Evolutionary conservation across 2,797 vertebrate species (phyloP).

Genomic region (Acipenser ruthenus): DNA sequence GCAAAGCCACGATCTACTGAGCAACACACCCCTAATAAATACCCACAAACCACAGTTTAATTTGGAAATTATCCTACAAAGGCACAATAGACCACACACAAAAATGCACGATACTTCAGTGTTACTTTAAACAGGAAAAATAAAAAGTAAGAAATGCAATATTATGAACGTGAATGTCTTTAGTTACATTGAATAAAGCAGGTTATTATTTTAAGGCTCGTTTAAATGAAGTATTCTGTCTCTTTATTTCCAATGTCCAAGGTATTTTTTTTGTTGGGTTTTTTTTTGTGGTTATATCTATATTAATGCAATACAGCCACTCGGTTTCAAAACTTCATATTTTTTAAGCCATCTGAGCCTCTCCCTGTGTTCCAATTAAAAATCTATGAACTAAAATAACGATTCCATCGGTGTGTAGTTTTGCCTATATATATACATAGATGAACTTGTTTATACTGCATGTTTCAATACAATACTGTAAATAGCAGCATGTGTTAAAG

Average conservation of each 20-base stretch:
- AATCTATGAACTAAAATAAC: conserved; percentile 5
- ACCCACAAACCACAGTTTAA: too few relatives aligned
- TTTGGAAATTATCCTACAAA: too few relatives aligned
- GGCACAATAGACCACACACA: too few relatives aligned
- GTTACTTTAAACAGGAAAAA: too few relatives aligned
- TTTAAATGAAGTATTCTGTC: neutral
- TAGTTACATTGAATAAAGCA: too few relatives aligned
- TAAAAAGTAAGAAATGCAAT: too few relatives aligned
- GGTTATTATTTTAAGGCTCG: too few relatives aligned
- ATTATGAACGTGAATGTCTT: too few relatives aligned
- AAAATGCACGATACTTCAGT: too few relatives aligned
- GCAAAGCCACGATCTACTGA: too few relatives aligned
- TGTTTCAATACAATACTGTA: conserved; percentile 72
- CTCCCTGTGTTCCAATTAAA: conserved; percentile 26
- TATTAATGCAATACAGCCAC: conserved; percentile 6
- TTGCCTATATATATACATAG: conserved; percentile 65
- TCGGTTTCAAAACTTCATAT: conserved; percentile 1
- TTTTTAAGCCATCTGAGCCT: conserved; percentile 47
- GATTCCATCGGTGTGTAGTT: conserved; percentile 62
- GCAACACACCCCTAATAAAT: too few relatives aligned
- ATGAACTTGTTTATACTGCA: conserved; percentile 74
- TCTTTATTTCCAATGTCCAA: neutral
- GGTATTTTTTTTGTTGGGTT: neutral
- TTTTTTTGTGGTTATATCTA: neutral
- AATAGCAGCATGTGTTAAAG: conserved; percentile 79